These are phyloP conservation scores for Adoxophyes honmai DNA, from an alignment of 1,140 invertebrate genomes.

Conservation along the genomic window DNA sequence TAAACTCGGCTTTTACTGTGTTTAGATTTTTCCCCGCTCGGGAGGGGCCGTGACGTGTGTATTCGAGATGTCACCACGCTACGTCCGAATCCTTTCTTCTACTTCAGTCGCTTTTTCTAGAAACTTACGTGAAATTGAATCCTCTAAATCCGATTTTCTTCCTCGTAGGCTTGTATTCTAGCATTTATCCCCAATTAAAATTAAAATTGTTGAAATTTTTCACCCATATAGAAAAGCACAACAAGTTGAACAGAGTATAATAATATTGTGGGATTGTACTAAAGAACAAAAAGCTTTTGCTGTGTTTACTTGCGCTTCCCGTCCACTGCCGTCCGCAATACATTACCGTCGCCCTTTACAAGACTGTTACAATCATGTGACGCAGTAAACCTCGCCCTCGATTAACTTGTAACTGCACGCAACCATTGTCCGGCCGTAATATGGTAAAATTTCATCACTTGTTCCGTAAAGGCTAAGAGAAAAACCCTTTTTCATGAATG, in stretches of 20 bases:
- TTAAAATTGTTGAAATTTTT: too few relatives aligned
- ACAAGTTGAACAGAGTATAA: too few relatives aligned
- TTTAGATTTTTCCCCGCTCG: constrained; percentile 57
- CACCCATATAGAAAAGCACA: too few relatives aligned
- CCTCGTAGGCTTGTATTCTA: too few relatives aligned
- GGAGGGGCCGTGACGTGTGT: constrained; percentile 29
- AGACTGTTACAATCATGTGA: constrained; percentile 44
- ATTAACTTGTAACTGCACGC: constrained; percentile 40
- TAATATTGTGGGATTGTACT: too few relatives aligned
- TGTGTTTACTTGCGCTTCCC: constrained; percentile 7
- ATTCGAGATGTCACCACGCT: constrained; percentile 36
- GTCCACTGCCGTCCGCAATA: constrained; percentile 29
- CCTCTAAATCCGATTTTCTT: too few relatives aligned
- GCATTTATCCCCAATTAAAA: too few relatives aligned
- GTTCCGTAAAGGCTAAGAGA: not conserved
- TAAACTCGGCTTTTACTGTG: constrained; percentile 59
- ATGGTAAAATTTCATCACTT: not conserved
- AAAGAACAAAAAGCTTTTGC: not conserved
- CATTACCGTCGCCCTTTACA: constrained; percentile 40
- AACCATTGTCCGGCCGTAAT: constrained; percentile 27
- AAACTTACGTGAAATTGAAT: too few relatives aligned
- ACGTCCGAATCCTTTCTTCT: not conserved
- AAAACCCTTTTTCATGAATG: too few relatives aligned
- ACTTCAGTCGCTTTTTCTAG: too few relatives aligned
- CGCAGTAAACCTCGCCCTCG: constrained; percentile 38